Conservation (phyloP, 1,140 invertebrate genomes). For the Coelopa frigida region DNA sequence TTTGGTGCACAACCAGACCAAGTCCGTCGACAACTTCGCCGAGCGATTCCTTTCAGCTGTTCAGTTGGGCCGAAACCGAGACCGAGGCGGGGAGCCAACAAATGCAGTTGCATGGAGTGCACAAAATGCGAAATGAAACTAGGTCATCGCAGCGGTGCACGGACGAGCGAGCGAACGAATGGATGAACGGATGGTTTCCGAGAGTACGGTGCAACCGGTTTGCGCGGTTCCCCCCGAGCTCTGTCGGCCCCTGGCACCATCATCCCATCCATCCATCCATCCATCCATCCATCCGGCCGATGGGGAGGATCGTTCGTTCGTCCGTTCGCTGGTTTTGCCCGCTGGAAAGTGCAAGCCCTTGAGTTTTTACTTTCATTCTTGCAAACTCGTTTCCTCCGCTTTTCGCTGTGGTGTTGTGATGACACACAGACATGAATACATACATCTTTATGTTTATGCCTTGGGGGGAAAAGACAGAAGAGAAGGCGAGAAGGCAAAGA, state of each 20-base stretch:
- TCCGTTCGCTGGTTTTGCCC: too few relatives aligned
- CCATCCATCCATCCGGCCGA: neutral
- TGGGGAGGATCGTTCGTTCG: constrained; percentile 14
- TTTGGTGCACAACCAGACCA: constrained; percentile 12
- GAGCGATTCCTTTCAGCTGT: constrained; percentile 10
- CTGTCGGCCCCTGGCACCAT: too few relatives aligned
- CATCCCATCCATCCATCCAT: too few relatives aligned
- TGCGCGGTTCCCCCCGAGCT: too few relatives aligned
- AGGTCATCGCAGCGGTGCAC: too few relatives aligned
- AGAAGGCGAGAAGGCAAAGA: neutral
- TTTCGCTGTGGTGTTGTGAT: neutral
- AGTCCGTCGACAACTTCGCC: constrained; percentile 15
- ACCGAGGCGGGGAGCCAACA: too few relatives aligned
- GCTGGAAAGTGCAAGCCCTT: constrained; percentile 44
- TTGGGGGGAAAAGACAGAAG: neutral
- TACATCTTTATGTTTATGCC: neutral
- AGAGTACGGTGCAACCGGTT: too few relatives aligned
- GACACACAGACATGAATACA: neutral
- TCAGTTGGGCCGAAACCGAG: too few relatives aligned
- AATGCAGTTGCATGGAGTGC: too few relatives aligned
- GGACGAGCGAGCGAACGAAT: too few relatives aligned
- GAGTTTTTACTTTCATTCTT: constrained; percentile 43
- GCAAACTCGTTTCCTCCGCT: constrained; percentile 7
- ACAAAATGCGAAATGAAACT: too few relatives aligned
- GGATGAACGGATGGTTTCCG: too few relatives aligned